Base-by-base conservation (phyloP, 2,113 vertebrate species). In the Cebus imitator region DNA sequence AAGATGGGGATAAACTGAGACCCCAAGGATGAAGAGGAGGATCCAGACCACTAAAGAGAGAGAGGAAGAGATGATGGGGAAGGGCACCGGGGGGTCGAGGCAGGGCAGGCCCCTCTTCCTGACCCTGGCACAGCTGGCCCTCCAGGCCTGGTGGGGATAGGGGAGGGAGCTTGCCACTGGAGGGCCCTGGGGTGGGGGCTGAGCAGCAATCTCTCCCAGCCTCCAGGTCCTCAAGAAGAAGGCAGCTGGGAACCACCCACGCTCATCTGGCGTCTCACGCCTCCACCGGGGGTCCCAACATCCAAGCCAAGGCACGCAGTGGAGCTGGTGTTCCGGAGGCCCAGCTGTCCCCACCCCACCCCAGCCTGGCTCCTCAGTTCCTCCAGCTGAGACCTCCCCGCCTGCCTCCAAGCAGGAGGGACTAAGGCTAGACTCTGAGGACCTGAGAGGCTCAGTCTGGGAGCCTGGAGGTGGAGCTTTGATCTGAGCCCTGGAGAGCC, bases 221-320 rank as follows among this genome's bases (percentile, higher is more conserved):
- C n/a, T 72, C 70, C 96, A 92, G 76, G 97, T 57, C 97, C 82
- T 94, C 90, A 25, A 0, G 68, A 94, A 66, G 87, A 92, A 98
- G 96, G 97, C 97, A 97, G 97, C 97, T 97, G 97, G 97, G 97
- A 97, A 96, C 95, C 96, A 94, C 97, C 95, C 96, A 97, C 97
- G 0, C n/a, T 48, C 61, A 61, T 96, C 97, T 98, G 97, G 96
- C 72, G 48, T 95, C 96, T 98, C 97, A 97, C 93, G 76, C 97
- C 92, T 97, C 92, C 93, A 50, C 48, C n/a, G 35, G 97, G 97
- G 97, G 98, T 98, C 97, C 94, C 97, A 95, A 95, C 81, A 85
- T 85, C 43, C 45, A 92, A 87, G 96, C 96, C 95, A 97, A 97
- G 87, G 95, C 76, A 70, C 90, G 82, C 23, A 80, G 94, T 94